Base-by-base conservation (phyloP, 2,888 invertebrate genomes). In the Eustalomyia histrio region DNA sequence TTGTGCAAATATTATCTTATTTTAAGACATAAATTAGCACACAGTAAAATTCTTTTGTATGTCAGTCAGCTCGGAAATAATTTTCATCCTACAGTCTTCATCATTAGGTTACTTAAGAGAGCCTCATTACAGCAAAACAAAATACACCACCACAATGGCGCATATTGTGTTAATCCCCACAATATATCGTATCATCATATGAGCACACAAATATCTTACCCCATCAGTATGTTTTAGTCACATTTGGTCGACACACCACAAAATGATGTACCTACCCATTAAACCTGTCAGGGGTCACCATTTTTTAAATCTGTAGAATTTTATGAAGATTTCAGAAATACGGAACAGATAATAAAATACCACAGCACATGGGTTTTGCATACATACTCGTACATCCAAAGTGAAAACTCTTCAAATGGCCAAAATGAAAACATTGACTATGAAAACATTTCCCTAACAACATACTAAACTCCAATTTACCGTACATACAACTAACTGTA, bases 291-390 rank as follows among this genome's bases (percentile, higher is more conserved):
- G 52, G 65, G 75, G 83, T 84, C 85, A 87, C 86, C 85, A 87
- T 87, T 84, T 88, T 87, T 83, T 84, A 87, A 83, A 84, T 83
- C 84, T 87, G 87, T 87, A 84, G 84, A 84, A 84, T 82, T 84
- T 83, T 87, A 88, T 88, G 84, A 88, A 88, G 88, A 85, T 81
- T 85, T 82, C 87, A 87, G 87, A 88, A 87, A 85, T 21, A 39
- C 29, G 29, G 29, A 39, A 12, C 1, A 39, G 39, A 39, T 3
- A 39, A 39, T 39, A 39, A 10, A 39, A 39, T 12, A 39, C 10
- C 12, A 29, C 39, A 39, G 2, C 12, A 39, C 14, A 39, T 12
- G 39, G 10, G 12, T 1, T 39, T n/a, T 12, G 7, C 29, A 29
- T 29, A 6, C 7, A 29, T 18, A 18, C 14, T n/a, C 14, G 14